phyloP scores from a whole-genome alignment of 2,888 invertebrate species.

The Conchocele bisecta region DNA sequence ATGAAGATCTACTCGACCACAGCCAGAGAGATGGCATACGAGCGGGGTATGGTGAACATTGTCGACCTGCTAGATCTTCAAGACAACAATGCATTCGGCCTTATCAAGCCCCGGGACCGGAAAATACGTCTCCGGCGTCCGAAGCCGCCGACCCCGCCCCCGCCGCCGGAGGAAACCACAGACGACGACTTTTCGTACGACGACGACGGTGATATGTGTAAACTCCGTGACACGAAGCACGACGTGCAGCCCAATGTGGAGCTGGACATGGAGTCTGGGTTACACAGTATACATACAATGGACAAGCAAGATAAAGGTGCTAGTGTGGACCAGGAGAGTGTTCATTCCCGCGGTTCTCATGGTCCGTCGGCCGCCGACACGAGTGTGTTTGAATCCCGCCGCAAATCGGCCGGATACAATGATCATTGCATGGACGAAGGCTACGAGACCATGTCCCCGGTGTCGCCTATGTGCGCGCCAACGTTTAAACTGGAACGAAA shows the following conservation, averaged over 20 bases:
- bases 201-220: conserved; percentile 14
- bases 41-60: conserved; percentile 69
- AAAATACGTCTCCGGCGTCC: conserved; percentile 62
- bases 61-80: conserved; percentile 79
- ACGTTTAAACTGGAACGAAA: conserved; percentile 27
- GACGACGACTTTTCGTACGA: conserved; percentile 28
- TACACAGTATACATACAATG: conserved; percentile 30
- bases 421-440: conserved; percentile 60
- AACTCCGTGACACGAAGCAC: conserved; percentile 4
- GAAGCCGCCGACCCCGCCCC: conserved; percentile 55
- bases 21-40: conserved; percentile 81
- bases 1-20: conserved; percentile 64
- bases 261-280: conserved; percentile 39
- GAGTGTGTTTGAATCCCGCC: conserved; percentile 55
- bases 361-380: conserved; percentile 3
- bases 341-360: conserved; percentile 5
- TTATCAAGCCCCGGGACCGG: conserved; percentile 64
- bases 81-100: conserved; percentile 72
- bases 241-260: background rate
- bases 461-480: conserved; percentile 37
- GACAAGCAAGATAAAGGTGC: conserved; percentile 22
- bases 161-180: conserved; percentile 45
- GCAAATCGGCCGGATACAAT: too few species aligned
- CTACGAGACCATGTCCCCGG: conserved; percentile 61
- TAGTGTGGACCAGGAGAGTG: background rate